phyloP scores from a whole-genome alignment of 1,140 invertebrate genomes.

The Carposina sasakii region DNA sequence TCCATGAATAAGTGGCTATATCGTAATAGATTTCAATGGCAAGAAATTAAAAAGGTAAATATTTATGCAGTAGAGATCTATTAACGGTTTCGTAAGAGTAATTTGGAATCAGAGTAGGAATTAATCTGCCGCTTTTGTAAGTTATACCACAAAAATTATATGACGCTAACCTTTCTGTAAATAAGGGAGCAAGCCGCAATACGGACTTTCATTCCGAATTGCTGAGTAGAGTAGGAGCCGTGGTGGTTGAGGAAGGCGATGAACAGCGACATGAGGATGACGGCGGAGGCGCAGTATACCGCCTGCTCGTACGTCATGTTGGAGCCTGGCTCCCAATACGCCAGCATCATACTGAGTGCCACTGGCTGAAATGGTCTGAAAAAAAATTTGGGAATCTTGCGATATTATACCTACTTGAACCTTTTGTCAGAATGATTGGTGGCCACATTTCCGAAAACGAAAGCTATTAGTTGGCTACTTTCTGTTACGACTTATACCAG shows the following conservation, averaged over 20 bases:
- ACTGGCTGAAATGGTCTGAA: conserved; percentile 65
- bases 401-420: too few species aligned
- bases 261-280: conserved; percentile 59
- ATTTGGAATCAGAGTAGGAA: background rate
- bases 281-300: conserved; percentile 52
- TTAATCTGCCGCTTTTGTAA: background rate
- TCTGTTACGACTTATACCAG: too few species aligned
- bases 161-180: conserved; percentile 74
- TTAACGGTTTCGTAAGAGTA: too few species aligned
- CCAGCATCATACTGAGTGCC: conserved; percentile 57
- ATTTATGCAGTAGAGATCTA: too few species aligned
- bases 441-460: too few species aligned
- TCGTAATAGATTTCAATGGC: too few species aligned
- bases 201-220: conserved; percentile 72
- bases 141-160: too few species aligned
- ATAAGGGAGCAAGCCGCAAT: conserved; percentile 75
- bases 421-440: too few species aligned
- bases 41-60: too few species aligned
- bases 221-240: conserved; percentile 59
- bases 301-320: conserved; percentile 59
- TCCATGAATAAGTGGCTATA: too few species aligned
- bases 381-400: too few species aligned
- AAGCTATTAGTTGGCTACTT: too few species aligned
- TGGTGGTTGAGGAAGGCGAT: conserved; percentile 64
- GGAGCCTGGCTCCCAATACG: conserved; percentile 60